Percentiles rank a stretch among this genome's conserved stretches.
Evolutionary conservation across 2,797 vertebrate genomes (phyloP).

Genomic region (Crenuchus spilurus): DNA sequence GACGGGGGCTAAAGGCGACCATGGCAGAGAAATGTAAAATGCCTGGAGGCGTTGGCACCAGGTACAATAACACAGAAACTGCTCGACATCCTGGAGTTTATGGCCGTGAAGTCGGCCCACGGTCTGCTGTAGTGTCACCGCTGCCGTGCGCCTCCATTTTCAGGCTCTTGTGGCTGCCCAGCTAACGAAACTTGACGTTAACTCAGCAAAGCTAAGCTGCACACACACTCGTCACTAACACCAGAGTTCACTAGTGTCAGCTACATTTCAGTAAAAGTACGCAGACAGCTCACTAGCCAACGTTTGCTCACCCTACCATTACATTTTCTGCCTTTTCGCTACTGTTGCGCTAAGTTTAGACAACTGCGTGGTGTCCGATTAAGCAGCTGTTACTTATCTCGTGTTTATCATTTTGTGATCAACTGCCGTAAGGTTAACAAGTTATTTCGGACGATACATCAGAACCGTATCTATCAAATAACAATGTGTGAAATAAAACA

Average conservation of each 20-base stretch:
- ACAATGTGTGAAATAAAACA: neutral
- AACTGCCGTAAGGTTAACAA: constrained; percentile 7
- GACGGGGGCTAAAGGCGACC: constrained; percentile 74
- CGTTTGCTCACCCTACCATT: constrained; percentile 67
- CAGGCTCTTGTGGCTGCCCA: constrained; percentile 69
- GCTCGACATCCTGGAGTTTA: constrained; percentile 77
- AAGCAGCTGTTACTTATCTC: constrained; percentile 58
- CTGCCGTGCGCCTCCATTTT: constrained; percentile 59
- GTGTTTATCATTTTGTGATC: constrained; percentile 64
- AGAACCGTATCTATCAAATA: neutral
- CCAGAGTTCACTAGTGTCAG: constrained; percentile 69
- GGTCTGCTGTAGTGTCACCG: constrained; percentile 70
- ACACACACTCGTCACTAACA: constrained; percentile 72
- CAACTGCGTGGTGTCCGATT: constrained; percentile 53
- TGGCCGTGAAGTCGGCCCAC: constrained; percentile 72
- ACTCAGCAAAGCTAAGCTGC: constrained; percentile 66
- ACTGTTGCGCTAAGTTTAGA: constrained; percentile 45
- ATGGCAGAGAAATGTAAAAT: constrained; percentile 78
- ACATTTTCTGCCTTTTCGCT: constrained; percentile 70
- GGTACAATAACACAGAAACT: constrained; percentile 72
- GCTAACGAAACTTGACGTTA: constrained; percentile 73
- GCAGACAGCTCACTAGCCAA: constrained; percentile 63
- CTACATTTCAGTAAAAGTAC: constrained; percentile 79
- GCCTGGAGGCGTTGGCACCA: constrained; percentile 78
- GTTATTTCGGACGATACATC: constrained; percentile 7